Percentiles rank a stretch among this genome's conserved stretches.
phyloP scores from a whole-genome alignment of 2,888 invertebrate genomes.

The Brenthis daphne region DNA sequence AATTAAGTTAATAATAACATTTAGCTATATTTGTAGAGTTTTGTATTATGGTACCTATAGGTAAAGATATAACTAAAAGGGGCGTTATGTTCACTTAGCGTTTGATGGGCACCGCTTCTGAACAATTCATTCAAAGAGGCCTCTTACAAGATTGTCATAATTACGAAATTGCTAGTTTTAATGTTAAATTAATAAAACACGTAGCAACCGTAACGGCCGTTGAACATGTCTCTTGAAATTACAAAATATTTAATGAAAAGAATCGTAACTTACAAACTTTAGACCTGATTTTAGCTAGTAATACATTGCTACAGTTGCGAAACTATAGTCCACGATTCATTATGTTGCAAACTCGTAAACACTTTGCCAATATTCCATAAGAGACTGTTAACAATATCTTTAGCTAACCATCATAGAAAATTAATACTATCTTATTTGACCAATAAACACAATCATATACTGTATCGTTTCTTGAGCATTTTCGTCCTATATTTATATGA shows the following conservation, averaged over 20 bases:
- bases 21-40: too few relatives aligned
- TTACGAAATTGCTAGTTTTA: conserved; percentile 60
- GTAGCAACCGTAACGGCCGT: conserved; percentile 43
- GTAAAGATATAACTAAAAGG: conserved; percentile 37
- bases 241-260: conserved; percentile 26
- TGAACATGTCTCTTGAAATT: conserved; percentile 24
- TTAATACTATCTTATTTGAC: not conserved
- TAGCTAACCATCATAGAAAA: not conserved
- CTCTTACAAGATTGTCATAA: conserved; percentile 51
- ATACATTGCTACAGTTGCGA: conserved; percentile 4
- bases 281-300: not conserved
- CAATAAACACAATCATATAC: not conserved
- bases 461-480: conserved; percentile 6
- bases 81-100: too few relatives aligned
- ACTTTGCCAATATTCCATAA: too few relatives aligned
- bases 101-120: conserved; percentile 14
- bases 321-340: not conserved
- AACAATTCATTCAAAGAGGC: conserved; percentile 40
- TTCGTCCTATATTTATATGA: conserved; percentile 25
- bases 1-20: too few relatives aligned
- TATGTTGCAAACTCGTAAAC: too few relatives aligned
- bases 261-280: conserved; percentile 12
- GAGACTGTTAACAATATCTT: too few relatives aligned
- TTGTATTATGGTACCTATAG: too few relatives aligned
- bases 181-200: conserved; percentile 66